Base-by-base conservation (phyloP, 1,140 invertebrate genomes). In the Papilio aristodemus region DNA sequence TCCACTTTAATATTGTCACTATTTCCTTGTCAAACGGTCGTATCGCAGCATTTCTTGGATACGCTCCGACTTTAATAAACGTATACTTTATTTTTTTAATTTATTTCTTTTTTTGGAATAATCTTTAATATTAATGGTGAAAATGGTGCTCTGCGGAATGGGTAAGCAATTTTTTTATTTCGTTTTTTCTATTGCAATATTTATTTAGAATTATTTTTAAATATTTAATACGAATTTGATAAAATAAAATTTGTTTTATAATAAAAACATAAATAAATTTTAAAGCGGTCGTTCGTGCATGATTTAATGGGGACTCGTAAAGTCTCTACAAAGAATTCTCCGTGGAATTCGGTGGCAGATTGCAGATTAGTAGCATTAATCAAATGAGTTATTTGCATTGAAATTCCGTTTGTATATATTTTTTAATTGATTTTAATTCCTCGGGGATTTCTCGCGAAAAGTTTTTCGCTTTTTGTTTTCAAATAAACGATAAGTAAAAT, bases 281-380 rank as follows among this genome's bases (percentile, higher is more conserved):
- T 74, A 75, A 70, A 76, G 58, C 25, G 50, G 39, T 70, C 62
- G 64, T 58, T 25, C 63, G 67, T 46, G 43, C 69, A 70, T 74
- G 79, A 78, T 79, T 78, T 79, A 79, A 46, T 73, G 72, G 68
- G 71, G 67, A 68, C 72, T 37, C 63, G 67, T 71, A 67, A 71
- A 76, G 72, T 72, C 73, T 78, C 74, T 68, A 59, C 69, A 38
- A 58, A 70, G 79, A 77, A 83, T 82, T 72, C 74, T 70, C 57
- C 68, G 75, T 77, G 79, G 85, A 87, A 89, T 89, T 72, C 88
- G 71, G 88, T 90, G 88, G 88, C 88, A 88, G 88, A 89, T 90
- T 87, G 75, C 74, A 85, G 85, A 90, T 90, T 86, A 86, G 64
- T 75, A 43, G 60, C 76, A 85, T 90, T 84, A 78, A 89, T 90